A percentile compares a stretch with the other conserved stretches of the same genome.
Conservation (phyloP, 2,888 invertebrate genomes). For the Beris morrisii region DNA sequence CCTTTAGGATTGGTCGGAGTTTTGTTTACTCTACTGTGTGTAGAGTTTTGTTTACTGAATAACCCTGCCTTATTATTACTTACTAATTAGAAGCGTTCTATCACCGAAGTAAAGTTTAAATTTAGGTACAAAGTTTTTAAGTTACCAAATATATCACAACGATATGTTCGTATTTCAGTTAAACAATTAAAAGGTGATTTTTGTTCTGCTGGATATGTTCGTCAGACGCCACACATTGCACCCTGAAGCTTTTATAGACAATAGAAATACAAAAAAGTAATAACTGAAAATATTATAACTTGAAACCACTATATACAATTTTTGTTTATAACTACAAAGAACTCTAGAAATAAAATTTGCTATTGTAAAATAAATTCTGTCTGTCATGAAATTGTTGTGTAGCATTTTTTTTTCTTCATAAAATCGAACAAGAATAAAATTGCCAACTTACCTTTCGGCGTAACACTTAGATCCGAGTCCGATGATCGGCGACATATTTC, state of each 20-base stretch:
- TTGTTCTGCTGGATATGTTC: too few species aligned
- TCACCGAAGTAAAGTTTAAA: too few species aligned
- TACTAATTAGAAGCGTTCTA: too few species aligned
- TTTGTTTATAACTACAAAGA: neutral
- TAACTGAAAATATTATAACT: neutral
- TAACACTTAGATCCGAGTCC: constrained; percentile 90
- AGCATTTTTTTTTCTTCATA: neutral
- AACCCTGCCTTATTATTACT: too few species aligned
- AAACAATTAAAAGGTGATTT: too few species aligned
- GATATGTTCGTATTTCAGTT: neutral
- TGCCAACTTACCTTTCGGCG: constrained; percentile 80
- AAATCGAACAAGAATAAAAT: constrained; percentile 5
- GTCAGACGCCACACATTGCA: too few species aligned
- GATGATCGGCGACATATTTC: constrained; percentile 80
- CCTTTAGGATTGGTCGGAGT: too few species aligned
- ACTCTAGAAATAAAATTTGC: neutral
- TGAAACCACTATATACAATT: neutral
- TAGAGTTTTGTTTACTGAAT: too few species aligned
- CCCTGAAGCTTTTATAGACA: too few species aligned
- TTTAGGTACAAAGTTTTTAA: neutral
- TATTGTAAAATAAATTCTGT: constrained; percentile 13
- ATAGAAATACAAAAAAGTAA: too few species aligned
- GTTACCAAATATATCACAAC: neutral
- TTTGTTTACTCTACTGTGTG: too few species aligned
- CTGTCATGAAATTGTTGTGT: constrained; percentile 5